Percentiles rank a stretch among this genome's conserved stretches.
Conservation (phyloP, 2,888 invertebrate species). For the Acleris literana region DNA sequence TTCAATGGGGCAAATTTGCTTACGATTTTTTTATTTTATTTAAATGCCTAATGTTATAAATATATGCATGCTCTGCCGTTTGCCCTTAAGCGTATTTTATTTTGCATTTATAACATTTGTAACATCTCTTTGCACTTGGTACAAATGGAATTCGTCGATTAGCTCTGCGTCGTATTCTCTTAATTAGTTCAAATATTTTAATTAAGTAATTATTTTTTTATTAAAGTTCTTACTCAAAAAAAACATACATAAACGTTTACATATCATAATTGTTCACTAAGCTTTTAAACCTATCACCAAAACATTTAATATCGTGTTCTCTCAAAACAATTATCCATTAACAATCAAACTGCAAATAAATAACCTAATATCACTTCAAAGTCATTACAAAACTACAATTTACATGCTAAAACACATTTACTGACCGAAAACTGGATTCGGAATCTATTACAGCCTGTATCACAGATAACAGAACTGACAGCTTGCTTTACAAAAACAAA, state of each 20-base stretch:
- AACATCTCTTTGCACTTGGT: too few relatives aligned
- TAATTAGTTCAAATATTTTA: too few relatives aligned
- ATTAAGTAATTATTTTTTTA: too few relatives aligned
- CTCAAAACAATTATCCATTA: slow-evolving; percentile 24
- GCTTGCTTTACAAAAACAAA: not conserved
- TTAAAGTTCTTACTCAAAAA: too few relatives aligned
- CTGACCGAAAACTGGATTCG: slow-evolving; percentile 30
- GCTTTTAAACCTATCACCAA: slow-evolving; percentile 10
- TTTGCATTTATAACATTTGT: too few relatives aligned
- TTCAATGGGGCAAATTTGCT: too few relatives aligned
- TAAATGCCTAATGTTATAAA: too few relatives aligned
- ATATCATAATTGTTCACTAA: not conserved
- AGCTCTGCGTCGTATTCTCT: too few relatives aligned
- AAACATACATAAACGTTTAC: not conserved
- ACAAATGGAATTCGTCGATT: too few relatives aligned
- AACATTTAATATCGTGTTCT: slow-evolving; percentile 15
- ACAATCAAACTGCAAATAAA: slow-evolving; percentile 22
- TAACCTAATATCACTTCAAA: slow-evolving; percentile 19
- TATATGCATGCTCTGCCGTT: too few relatives aligned
- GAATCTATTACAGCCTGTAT: slow-evolving; percentile 29
- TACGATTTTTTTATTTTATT: too few relatives aligned
- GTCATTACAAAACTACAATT: slow-evolving; percentile 19
- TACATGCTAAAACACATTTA: slow-evolving; percentile 31
- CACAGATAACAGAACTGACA: slow-evolving; percentile 39
- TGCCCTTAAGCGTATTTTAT: too few relatives aligned